Percentiles rank a stretch among this genome's conserved stretches.
Evolutionary conservation across 2,888 invertebrate species (phyloP).

Genomic region (Lasius platythorax): DNA sequence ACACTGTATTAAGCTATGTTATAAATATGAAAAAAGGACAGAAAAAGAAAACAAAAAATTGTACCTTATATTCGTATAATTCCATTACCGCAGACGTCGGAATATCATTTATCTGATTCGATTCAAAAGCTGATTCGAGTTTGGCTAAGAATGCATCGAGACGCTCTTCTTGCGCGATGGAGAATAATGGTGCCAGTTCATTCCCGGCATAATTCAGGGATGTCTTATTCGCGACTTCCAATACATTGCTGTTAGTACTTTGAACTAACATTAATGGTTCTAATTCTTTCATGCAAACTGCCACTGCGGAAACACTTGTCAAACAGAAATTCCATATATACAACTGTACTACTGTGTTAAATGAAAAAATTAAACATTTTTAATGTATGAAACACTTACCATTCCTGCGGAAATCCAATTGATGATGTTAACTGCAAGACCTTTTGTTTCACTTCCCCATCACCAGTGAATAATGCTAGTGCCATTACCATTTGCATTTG

Average conservation of each 20-base stretch:
- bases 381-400: constrained; percentile 75
- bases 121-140: constrained; percentile 86
- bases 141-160: constrained; percentile 86
- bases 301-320: constrained; percentile 76
- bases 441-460: constrained; percentile 85
- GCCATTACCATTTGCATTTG: constrained; percentile 87
- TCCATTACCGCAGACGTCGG: constrained; percentile 91
- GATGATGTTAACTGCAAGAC: constrained; percentile 84
- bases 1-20: background rate
- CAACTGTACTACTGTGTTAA: background rate
- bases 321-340: constrained; percentile 47
- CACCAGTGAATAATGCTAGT: constrained; percentile 86
- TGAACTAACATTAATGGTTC: constrained; percentile 83
- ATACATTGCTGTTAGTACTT: constrained; percentile 60
- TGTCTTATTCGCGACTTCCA: constrained; percentile 51
- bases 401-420: constrained; percentile 84
- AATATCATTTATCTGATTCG: constrained; percentile 87
- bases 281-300: constrained; percentile 82
- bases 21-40: background rate
- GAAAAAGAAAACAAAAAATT: constrained; percentile 23
- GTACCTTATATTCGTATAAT: constrained; percentile 89
- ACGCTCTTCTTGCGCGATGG: constrained; percentile 87
- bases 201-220: constrained; percentile 47
- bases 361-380: background rate
- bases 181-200: constrained; percentile 83